These are phyloP conservation scores for Drosophila athabasca DNA, from an alignment of 1,140 invertebrate species.

Conservation along the genomic window DNA sequence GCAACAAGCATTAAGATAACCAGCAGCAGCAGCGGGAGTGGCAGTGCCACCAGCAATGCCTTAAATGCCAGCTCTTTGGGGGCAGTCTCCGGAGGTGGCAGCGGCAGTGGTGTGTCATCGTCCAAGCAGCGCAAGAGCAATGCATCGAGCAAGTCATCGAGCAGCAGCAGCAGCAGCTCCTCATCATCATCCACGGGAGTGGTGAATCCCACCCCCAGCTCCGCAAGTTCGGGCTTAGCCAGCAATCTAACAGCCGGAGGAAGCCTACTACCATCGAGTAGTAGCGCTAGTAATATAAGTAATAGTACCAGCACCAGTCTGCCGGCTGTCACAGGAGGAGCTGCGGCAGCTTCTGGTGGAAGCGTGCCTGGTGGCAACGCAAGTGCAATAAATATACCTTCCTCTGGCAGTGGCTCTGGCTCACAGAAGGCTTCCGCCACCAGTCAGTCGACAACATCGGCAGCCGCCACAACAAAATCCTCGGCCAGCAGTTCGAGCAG, in stretches of 20 bases:
- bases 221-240: conserved; percentile 23
- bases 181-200: conserved; percentile 29
- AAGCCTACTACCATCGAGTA: conserved; percentile 34
- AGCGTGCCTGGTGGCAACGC: conserved; percentile 4
- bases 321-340: conserved; percentile 9
- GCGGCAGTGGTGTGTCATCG: conserved; percentile 55
- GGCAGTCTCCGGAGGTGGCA: conserved; percentile 10
- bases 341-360: conserved; percentile 12
- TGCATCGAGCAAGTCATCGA: conserved; percentile 62
- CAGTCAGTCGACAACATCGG: conserved; percentile 8
- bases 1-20: conserved; percentile 79
- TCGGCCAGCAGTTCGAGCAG: conserved; percentile 45
- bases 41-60: conserved; percentile 2
- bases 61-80: conserved; percentile 29
- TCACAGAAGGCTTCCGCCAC: conserved; percentile 5
- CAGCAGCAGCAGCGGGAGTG: conserved; percentile 35
- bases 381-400: conserved; percentile 2
- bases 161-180: conserved; percentile 50
- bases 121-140: conserved; percentile 63
- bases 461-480: conserved; percentile 23
- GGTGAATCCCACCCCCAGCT: conserved; percentile 42
- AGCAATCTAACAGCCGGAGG: conserved; percentile 28
- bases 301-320: conserved; percentile 29
- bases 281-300: conserved; percentile 17
- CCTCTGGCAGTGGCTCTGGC: conserved; percentile 1